Base-by-base conservation (phyloP, 2,888 invertebrate species). In the Drosophila algonquin region DNA sequence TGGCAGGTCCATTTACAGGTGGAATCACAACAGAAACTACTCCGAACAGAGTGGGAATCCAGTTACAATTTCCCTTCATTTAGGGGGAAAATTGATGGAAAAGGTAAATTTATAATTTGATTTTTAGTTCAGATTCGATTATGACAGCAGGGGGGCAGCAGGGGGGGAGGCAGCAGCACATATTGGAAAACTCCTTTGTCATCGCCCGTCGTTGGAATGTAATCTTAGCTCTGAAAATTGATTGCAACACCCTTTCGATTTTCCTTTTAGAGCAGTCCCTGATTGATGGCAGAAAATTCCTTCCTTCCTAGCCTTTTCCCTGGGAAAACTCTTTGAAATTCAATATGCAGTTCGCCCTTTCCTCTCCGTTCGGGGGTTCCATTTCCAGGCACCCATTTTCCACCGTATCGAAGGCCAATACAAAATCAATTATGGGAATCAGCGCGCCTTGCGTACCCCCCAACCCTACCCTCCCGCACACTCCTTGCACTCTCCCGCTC, bases 401-500 rank as follows among this genome's bases (percentile, higher is more conserved):
- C 27, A 52, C 45, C 59, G 47, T 40, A 65, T 61, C 75, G 73
- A 62, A 65, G 73, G 73, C 84, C 80, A 79, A 86, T 88, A 84
- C 80, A 77, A 84, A 86, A 88, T 86, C 88, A 87, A 89, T 82
- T 87, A 90, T 89, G 89, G 87, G 87, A 89, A 89, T 80, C 80
- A 81, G 76, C 73, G 76, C 80, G 81, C 73, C 78, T 81, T 67
- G 87, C 70, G 76, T 75, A 63, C 63, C 46, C 63, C 16, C 8
- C 27, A 14, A 14, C 21, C 6, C 24, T 27, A 5, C 27, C 30
- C 30, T 50, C 67, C 48, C 63, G 56, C 57, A 62, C 61, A 16
- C 40, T 7, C 70, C 54, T 50, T 35, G 55, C 65, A 78, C 73
- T 6, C 35, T 14, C 35, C 21, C 21, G 21, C 21, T n/a, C n/a